phyloP scores from a whole-genome alignment of 2,888 invertebrate species.

The Meliscaeva auricollis region DNA sequence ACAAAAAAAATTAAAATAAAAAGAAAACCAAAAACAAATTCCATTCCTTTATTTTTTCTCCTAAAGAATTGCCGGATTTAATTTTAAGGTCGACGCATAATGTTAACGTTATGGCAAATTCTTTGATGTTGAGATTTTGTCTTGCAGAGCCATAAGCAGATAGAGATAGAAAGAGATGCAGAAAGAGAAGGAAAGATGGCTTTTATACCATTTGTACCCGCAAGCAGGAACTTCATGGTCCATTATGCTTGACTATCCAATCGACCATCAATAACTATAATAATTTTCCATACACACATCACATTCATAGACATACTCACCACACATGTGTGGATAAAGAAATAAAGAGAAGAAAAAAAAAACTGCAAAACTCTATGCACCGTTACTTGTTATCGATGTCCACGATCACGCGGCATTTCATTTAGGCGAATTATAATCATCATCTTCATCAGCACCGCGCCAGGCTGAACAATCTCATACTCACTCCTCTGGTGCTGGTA shows the following conservation, averaged over 20 bases:
- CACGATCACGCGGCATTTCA: slow-evolving; percentile 75
- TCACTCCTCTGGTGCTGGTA: slow-evolving; percentile 26
- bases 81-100: slow-evolving; percentile 76
- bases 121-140: neutral
- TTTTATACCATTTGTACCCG: slow-evolving; percentile 62
- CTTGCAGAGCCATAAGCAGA: neutral
- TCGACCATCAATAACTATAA: slow-evolving; percentile 74
- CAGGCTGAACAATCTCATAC: neutral
- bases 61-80: slow-evolving; percentile 58
- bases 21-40: neutral
- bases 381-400: slow-evolving; percentile 75
- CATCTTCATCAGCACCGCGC: slow-evolving; percentile 71
- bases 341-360: slow-evolving; percentile 21
- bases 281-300: slow-evolving; percentile 71
- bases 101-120: slow-evolving; percentile 56
- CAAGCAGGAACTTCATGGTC: slow-evolving; percentile 69
- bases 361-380: slow-evolving; percentile 51
- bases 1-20: slow-evolving; percentile 14
- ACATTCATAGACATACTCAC: slow-evolving; percentile 8
- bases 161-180: neutral
- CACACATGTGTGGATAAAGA: slow-evolving; percentile 23
- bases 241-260: slow-evolving; percentile 59
- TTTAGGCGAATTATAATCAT: slow-evolving; percentile 76
- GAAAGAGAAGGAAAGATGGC: neutral
- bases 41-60: neutral